A percentile compares a stretch with the other conserved stretches of the same genome.
phyloP scores from a whole-genome alignment of 2,888 invertebrate species.

The Acanthosepion pharaonis region DNA sequence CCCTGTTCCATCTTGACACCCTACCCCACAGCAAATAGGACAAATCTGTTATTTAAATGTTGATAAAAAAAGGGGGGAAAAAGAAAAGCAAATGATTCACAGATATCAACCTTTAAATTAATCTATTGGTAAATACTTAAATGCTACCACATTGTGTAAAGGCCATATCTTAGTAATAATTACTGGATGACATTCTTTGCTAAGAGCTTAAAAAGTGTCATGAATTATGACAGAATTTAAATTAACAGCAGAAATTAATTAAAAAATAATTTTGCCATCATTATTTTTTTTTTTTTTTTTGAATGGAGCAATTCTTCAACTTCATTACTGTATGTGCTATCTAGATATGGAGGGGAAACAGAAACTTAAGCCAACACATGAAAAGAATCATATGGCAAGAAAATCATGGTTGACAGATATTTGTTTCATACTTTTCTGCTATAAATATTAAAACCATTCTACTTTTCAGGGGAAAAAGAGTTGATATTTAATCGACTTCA shows the following conservation, averaged over 20 bases:
- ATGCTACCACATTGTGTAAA: background rate
- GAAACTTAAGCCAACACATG: no score
- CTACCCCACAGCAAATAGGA: background rate
- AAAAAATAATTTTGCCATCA: background rate
- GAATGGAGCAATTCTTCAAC: no score
- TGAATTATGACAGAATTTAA: background rate
- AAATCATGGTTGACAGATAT: no score
- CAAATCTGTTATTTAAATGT: background rate
- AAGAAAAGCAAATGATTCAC: background rate
- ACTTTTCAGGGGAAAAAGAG: no score
- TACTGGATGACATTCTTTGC: background rate
- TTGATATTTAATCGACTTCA: no score
- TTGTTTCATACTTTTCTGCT: no score
- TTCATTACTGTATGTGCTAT: no score
- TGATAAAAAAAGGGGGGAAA: background rate
- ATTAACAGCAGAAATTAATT: background rate
- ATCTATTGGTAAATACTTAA: background rate
- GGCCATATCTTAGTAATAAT: background rate
- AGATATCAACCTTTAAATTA: background rate
- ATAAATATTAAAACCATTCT: no score
- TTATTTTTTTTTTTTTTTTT: no score
- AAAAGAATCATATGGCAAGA: no score
- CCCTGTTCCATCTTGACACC: background rate
- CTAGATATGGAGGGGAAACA: no score
- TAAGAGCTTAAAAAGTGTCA: background rate